A percentile compares a stretch with the other conserved stretches of the same genome.
Conservation (phyloP, 2,113 vertebrate species). For the Coracopsis vasa region DNA sequence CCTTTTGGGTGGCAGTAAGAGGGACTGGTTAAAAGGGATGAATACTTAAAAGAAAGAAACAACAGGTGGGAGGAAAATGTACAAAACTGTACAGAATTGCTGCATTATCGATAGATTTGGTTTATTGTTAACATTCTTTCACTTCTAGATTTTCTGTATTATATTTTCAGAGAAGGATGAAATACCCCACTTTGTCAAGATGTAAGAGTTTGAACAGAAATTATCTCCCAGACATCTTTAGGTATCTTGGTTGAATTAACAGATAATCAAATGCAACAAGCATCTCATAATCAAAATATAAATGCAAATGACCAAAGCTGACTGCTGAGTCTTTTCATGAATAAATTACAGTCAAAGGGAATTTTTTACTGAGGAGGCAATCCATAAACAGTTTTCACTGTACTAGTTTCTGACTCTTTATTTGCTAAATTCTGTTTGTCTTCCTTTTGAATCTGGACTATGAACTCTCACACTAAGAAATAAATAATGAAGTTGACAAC, state of each 20-base stretch:
- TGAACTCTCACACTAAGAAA: neutral
- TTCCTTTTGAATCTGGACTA: neutral
- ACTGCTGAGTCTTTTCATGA: constrained; percentile 1
- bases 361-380: neutral
- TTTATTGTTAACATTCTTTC: neutral
- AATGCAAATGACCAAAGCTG: constrained; percentile 4
- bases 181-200: neutral
- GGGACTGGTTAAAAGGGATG: neutral
- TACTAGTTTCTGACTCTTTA: neutral
- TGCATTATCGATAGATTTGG: neutral
- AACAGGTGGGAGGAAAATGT: neutral
- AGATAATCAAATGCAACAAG: constrained; percentile 17
- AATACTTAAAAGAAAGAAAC: neutral
- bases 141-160: neutral
- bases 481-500: neutral
- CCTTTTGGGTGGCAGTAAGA: neutral
- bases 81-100: neutral
- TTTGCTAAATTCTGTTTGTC: neutral
- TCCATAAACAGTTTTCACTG: neutral
- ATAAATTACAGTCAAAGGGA: constrained; percentile 35
- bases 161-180: neutral
- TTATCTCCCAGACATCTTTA: neutral
- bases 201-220: neutral
- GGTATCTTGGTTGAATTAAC: neutral
- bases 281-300: neutral